Base-by-base conservation (phyloP, 2,797 vertebrate genomes). In the Okamejei kenojei region DNA sequence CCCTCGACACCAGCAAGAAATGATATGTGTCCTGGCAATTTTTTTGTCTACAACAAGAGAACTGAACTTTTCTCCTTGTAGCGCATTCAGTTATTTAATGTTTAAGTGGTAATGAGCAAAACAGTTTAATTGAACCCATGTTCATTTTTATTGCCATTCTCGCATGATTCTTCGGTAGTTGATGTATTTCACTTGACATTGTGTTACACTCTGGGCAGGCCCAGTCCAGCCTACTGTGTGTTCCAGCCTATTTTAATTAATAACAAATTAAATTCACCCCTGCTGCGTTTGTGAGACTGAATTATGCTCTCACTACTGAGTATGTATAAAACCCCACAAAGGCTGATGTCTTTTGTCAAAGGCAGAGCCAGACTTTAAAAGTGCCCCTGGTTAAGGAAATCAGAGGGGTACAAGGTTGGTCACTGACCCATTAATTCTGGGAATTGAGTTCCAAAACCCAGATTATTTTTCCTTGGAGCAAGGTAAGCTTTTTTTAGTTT, bases 221-320 rank as follows among this genome's bases (percentile, higher is more conserved):
- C 61, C 32, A 32, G 61, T 88, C 84, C 21, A 3, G 84, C 17
- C 61, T 21, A 35, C 84, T 35, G 32, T 88, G n/a, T 21, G n/a
- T 32, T 88, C 61, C 84, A 88, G n/a, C 32, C n/a, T 68, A 19
- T 68, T 68, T 88, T 88, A 88, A 88, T 88, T 88, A 88, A 68
- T 21, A 88, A 63, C 61, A 68, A 29, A 65, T 88, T 88, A 65
- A 88, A 68, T 88, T 88, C 84, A 88, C n/a, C 84, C 84, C 61
- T 23, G 82, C 58, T 6, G n/a, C 1, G n/a, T 88, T 88, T 88
- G 82, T 32, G 7, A 15, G 84, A 63, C 35, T n/a, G 68, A 65
- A 15, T 88, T 68, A 35, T 35, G 63, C 63, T 88, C 61, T 65
- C 6, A 19, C 84, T 3, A 21, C 61, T 35, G 63, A 65, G 84